Percentiles rank a stretch among this genome's conserved stretches.
phyloP scores from a whole-genome alignment of 2,797 vertebrate genomes.

The Pelochelys cantorii region DNA sequence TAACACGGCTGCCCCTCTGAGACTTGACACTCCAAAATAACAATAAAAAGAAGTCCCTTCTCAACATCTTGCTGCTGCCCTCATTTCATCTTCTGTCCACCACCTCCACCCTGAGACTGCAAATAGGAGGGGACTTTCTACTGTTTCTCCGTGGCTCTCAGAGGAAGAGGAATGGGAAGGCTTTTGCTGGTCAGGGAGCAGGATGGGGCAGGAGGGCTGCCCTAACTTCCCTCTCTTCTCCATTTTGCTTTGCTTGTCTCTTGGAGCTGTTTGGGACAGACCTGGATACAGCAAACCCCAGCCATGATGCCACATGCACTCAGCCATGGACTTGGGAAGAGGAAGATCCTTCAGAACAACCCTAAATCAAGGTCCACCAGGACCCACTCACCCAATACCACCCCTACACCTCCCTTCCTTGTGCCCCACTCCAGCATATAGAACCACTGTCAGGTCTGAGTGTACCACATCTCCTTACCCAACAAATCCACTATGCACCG shows the following conservation, averaged over 20 bases:
- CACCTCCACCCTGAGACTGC: background rate
- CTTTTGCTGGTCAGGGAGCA: conserved; percentile 20
- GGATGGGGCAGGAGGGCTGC: background rate
- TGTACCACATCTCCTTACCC: conserved; percentile 14
- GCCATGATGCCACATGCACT: background rate
- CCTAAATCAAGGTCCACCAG: conserved; percentile 2
- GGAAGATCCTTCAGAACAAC: conserved; percentile 26
- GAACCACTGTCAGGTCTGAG: conserved; percentile 74
- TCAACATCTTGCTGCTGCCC: conserved; percentile 17
- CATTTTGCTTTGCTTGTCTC: conserved; percentile 30
- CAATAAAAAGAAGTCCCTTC: background rate
- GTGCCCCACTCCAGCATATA: conserved; percentile 53
- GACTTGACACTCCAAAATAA: background rate
- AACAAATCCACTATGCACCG: conserved; percentile 56
- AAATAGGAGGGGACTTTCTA: background rate
- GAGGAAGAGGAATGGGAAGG: conserved; percentile 26
- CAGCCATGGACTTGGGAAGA: conserved; percentile 25
- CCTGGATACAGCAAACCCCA: conserved; percentile 34
- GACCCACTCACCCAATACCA: conserved; percentile 4
- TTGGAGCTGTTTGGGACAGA: conserved; percentile 40
- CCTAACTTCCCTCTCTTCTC: conserved; percentile 35
- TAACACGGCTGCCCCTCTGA: no score
- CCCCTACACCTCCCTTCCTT: conserved; percentile 13
- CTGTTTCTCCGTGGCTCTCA: background rate
- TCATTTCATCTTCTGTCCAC: background rate